phyloP scores from a whole-genome alignment of 2,888 invertebrate genomes.

The Crocallis elinguaria region DNA sequence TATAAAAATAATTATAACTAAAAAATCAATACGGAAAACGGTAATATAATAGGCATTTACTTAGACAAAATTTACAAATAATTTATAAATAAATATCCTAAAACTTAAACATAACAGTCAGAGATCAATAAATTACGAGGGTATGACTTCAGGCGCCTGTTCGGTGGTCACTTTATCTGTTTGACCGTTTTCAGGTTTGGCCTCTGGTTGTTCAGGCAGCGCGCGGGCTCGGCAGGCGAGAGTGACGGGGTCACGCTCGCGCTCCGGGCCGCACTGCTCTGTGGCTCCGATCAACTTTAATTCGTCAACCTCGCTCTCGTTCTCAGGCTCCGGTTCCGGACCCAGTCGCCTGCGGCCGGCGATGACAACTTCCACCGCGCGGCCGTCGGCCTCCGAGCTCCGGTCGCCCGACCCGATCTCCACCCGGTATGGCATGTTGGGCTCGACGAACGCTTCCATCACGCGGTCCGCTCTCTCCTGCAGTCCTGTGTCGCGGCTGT shows the following conservation, averaged over 20 bases:
- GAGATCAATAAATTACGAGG: slow-evolving; percentile 58
- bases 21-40: background rate
- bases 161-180: slow-evolving; percentile 21
- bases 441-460: slow-evolving; percentile 86
- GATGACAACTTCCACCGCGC: slow-evolving; percentile 70
- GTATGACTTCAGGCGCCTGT: slow-evolving; percentile 58
- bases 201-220: background rate
- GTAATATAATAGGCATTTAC: slow-evolving; percentile 7
- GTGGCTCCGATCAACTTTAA: slow-evolving; percentile 87
- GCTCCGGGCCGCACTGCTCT: slow-evolving; percentile 91
- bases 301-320: slow-evolving; percentile 56
- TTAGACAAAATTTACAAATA: slow-evolving; percentile 34
- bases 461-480: slow-evolving; percentile 73
- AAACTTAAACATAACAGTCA: slow-evolving; percentile 52
- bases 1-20: background rate
- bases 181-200: slow-evolving; percentile 12
- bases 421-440: slow-evolving; percentile 88
- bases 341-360: slow-evolving; percentile 61
- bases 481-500: slow-evolving; percentile 41
- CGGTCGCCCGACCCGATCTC: slow-evolving; percentile 80
- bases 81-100: slow-evolving; percentile 33
- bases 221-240: slow-evolving; percentile 75
- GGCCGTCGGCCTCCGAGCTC: slow-evolving; percentile 54
- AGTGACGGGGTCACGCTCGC: slow-evolving; percentile 88
- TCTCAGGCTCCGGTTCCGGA: slow-evolving; percentile 50